Percentiles rank a stretch among this genome's conserved stretches.
phyloP scores from a whole-genome alignment of 2,797 vertebrate species.

The Mycteria americana region DNA sequence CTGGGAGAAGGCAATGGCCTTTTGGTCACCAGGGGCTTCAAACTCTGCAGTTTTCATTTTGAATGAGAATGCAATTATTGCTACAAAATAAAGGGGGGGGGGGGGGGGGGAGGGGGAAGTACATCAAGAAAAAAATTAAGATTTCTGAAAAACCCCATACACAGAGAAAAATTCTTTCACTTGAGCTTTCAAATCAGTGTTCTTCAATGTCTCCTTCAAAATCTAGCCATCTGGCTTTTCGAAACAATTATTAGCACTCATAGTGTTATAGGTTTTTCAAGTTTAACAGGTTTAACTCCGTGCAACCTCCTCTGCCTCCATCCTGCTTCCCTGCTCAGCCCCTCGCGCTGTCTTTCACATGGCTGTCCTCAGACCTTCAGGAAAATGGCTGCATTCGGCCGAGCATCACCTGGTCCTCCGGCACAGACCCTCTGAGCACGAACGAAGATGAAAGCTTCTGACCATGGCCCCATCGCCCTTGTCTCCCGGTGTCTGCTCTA shows the following conservation, averaged over 20 bases:
- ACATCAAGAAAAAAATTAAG: not conserved
- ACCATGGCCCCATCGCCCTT: rapidly evolving
- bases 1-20: not conserved
- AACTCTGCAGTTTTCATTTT: not conserved
- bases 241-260: not conserved
- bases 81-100: too few relatives aligned
- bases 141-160: not conserved
- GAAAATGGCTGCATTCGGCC: rapidly evolving
- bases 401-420: rapidly evolving
- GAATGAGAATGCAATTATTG: not conserved
- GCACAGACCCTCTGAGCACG: rapidly evolving
- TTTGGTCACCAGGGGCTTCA: not conserved
- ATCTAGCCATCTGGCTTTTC: slow-evolving; percentile 25
- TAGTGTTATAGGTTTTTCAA: not conserved
- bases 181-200: slow-evolving; percentile 16
- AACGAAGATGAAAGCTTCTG: rapidly evolving
- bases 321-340: not conserved
- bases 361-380: not conserved
- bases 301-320: not conserved
- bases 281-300: not conserved
- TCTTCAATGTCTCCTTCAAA: not conserved
- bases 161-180: not conserved
- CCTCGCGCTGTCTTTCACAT: too few relatives aligned
- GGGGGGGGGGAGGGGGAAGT: not conserved
- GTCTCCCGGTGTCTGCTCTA: rapidly evolving